Percentiles rank a stretch among this genome's conserved stretches.
phyloP scores from a whole-genome alignment of 2,113 vertebrate genomes.

The Speoplatyrhinus poulsoni region DNA sequence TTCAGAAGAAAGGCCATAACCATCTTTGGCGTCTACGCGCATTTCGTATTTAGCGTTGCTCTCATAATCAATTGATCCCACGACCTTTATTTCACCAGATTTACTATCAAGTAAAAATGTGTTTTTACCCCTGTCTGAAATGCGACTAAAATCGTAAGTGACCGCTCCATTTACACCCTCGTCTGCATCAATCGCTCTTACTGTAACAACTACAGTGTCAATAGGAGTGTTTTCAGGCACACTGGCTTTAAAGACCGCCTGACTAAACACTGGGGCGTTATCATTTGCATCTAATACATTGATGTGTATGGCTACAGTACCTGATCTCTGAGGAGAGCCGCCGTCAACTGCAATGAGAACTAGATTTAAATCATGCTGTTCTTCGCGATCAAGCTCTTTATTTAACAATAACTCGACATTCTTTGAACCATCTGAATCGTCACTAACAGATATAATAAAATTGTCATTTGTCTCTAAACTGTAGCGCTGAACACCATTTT shows the following conservation, averaged over 20 bases:
- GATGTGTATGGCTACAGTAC: conserved; percentile 55
- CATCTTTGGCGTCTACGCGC: conserved; percentile 68
- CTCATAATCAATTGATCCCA: conserved; percentile 68
- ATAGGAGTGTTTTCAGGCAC: conserved; percentile 29
- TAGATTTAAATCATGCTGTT: conserved; percentile 13
- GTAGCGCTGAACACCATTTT: conserved; percentile 60
- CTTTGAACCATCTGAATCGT: conserved; percentile 40
- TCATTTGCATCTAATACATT: conserved; percentile 69
- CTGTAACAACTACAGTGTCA: conserved; percentile 32
- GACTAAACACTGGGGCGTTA: conserved; percentile 58
- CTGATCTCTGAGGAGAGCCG: conserved; percentile 59
- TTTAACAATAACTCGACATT: conserved; percentile 33
- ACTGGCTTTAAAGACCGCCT: conserved; percentile 25
- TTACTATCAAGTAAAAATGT: conserved; percentile 59
- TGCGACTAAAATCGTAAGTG: conserved; percentile 62
- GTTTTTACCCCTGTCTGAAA: conserved; percentile 51
- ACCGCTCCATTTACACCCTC: conserved; percentile 69
- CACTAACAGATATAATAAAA: conserved; percentile 53
- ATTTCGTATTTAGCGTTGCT: conserved; percentile 60
- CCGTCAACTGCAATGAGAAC: conserved; percentile 62
- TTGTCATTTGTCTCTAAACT: conserved; percentile 38
- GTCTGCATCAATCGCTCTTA: conserved; percentile 72
- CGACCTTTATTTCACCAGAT: conserved; percentile 64
- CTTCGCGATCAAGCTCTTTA: conserved; percentile 55
- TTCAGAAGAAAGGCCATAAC: conserved; percentile 51